Evolutionary conservation across 2,888 invertebrate genomes (phyloP), one percentile per base, ranked within the genome.

Genomic region (Embidobia sp.): DNA sequence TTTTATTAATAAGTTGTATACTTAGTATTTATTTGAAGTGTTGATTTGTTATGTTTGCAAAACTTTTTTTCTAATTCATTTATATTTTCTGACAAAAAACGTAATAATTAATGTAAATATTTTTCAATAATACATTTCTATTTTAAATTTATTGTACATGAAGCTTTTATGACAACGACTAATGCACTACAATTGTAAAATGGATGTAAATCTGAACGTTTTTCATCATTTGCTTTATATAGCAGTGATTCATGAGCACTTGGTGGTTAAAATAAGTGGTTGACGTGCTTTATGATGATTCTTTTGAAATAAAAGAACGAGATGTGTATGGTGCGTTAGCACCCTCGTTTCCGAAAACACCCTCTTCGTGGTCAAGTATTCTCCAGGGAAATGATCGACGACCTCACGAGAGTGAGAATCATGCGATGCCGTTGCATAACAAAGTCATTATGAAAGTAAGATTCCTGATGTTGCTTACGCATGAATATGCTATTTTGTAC

Each of bases 281-380:
- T 49, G 8, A 19, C 37, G 51, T 48, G 40, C 49, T 66, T 46
- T 33, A 48, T 59, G 69, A 86, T 85, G 85, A 85, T 86, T 48
- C 79, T 83, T 49, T 77, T 84, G 63, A 85, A 85, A 79, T 84
- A 84, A 77, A 85, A 85, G 73, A 81, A 70, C 35, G 75, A 79
- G 29, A 90, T 91, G 90, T 91, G 85, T 91, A 91, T 85, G 89
- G 91, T 81, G 83, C 91, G 80, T 51, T 55, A 19, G 91, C 91
- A 75, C 91, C 91, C 37, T 90, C 91, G 51, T 88, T 90, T 80
- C 89, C 90, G 51, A 90, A 90, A 78, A 90, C 91, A 69, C 90
- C 91, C 53, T 90, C 90, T 6, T 90, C 90, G 8, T 91, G 91
- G 91, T 89, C 90, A 80, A 90, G 90, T 80, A 90, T 91, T 69